phyloP scores from a whole-genome alignment of 2,113 vertebrate species.

The Elaphurus davidianus region DNA sequence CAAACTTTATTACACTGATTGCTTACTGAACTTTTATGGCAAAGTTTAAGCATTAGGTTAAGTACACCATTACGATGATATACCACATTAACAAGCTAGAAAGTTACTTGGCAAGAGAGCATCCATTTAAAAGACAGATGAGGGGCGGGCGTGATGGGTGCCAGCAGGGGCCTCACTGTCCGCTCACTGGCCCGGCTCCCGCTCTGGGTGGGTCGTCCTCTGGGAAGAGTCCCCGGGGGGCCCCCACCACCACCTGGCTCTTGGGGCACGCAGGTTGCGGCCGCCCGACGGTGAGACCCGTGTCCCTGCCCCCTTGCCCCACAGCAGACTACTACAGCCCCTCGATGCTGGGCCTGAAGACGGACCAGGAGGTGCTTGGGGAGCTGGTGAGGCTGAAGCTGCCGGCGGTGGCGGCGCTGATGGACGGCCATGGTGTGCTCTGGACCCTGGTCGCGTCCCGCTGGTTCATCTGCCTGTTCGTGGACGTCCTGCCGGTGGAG shows the following conservation, averaged over 20 bases:
- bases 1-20: not conserved
- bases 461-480: constrained; percentile 97
- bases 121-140: not conserved
- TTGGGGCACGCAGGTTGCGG: accelerated
- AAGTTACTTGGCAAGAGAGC: not conserved
- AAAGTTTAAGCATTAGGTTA: not conserved
- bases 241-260: not conserved
- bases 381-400: constrained; percentile 92
- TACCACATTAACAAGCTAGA: not conserved
- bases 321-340: constrained; percentile 91
- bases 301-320: not conserved
- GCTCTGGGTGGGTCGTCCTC: not conserved
- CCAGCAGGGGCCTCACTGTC: not conserved
- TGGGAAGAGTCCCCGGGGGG: not conserved
- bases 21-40: not conserved
- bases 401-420: constrained; percentile 89
- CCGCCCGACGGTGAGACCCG: accelerated
- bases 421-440: constrained; percentile 89
- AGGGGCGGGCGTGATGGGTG: accelerated
- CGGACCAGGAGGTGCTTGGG: constrained; percentile 93
- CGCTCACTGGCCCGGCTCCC: not conserved
- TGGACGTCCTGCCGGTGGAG: constrained; percentile 95
- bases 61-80: not conserved
- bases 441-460: constrained; percentile 94
- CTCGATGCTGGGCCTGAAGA: constrained; percentile 93